Evolutionary conservation across 2,888 invertebrate genomes (phyloP), one percentile per base, ranked within the genome.

Genomic region (Mongoloraphidia duomilia): DNA sequence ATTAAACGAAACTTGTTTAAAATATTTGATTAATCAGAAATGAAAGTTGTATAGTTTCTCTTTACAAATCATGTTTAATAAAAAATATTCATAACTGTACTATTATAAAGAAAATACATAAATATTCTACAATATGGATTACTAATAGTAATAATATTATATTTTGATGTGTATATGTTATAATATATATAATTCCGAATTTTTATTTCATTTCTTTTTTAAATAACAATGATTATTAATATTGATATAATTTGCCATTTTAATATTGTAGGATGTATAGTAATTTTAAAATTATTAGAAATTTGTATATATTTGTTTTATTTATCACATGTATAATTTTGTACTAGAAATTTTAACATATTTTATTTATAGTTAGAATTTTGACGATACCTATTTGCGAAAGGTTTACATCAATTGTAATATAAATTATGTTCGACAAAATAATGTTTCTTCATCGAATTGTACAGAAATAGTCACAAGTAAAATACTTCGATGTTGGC

Each of bases 91-190:
- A 33, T 44, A 34, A 44, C 13, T 44, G 44, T 44, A 34, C 13
- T 34, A 33, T 44, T n/a, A 34, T 33, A 34, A 44, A 17, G 34
- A 44, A 13, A 34, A 44, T 34, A 44, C 13, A 44, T 34, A 34
- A 44, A 44, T 44, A 44, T 34, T 44, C 34, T 10, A 44, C 34
- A 44, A 44, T 26, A 34, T 44, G 34, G 33, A 44, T 13, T 44
- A 44, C 2, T 34, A 44, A 33, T 34, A 44, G 10, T 44, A 13
- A 14, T 38, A 38, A 38, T 38, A 42, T 44, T 33, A 34, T 34
- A 44, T 44, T 44, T 44, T 44, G 44, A 44, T 44, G 44, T 44
- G 44, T 44, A 44, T 44, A 44, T 44, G 33, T 44, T 44, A 34
- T 34, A 44, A 34, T 34, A 26, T 26, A 26, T 26, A 26, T 26